Evolutionary conservation across 2,888 invertebrate genomes (phyloP), one percentile per base, ranked within the genome.

Genomic region (Melanophora roralis): DNA sequence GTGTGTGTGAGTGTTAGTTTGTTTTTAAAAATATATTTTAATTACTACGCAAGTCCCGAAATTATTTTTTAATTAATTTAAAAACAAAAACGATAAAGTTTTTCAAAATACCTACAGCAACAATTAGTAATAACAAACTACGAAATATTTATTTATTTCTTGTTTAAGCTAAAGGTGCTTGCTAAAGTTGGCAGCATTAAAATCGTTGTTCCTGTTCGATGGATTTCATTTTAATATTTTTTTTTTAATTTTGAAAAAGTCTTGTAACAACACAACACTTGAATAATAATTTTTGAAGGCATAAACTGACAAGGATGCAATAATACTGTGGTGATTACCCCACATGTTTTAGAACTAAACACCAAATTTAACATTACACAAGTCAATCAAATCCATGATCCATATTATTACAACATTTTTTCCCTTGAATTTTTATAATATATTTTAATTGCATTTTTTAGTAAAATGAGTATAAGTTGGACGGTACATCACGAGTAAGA

Each of bases 41-140:
- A 75, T 67, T 67, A 75, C 60, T 75, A 75, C 75, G 71, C 79
- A 79, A 55, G 71, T 72, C 55, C 55, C 55, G 19, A 62, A 79
- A 67, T 67, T 40, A 67, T 71, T 79, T 72, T 71, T 36, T 74
- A 71, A 79, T 75, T 71, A 75, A 75, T 71, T 53, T 75, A 27
- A 1, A 55, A 49, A 65, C 49, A 49, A 40, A 40, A 59, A 57
- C 38, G 14, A 38, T 3, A 43, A 60, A 43, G 11, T 3, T 60
- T 27, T 60, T 45, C 45, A 16, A 57, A 57, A 59, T 11, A 21
- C 57, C 21, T 34, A 12, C 57, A 40, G 32, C 57, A 57, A 57
- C 34, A 62, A 57, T 19, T n/a, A 57, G n/a, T 53, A 49, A 23
- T 9, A 1, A 36, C 3, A 62, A 45, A 64, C n/a, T 51, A 23